Percentiles rank a stretch among this genome's conserved stretches.
phyloP scores from a whole-genome alignment of 2,888 invertebrate genomes.

The Drosophila siamana region DNA sequence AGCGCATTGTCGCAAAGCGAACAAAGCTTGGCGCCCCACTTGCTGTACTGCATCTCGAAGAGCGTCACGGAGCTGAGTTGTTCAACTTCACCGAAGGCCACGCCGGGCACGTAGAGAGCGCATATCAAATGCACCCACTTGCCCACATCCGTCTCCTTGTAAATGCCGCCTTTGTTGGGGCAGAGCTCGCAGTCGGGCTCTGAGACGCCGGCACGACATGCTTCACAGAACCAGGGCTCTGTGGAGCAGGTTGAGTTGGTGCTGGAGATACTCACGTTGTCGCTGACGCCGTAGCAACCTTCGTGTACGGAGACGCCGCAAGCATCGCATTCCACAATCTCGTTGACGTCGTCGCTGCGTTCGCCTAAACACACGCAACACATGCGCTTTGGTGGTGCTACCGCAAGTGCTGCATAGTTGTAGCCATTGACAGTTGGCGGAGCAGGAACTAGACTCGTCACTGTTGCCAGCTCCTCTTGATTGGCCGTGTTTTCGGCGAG shows the following conservation, averaged over 20 bases:
- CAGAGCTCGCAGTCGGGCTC: slow-evolving; percentile 98
- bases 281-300: slow-evolving; percentile 98
- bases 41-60: slow-evolving; percentile 98
- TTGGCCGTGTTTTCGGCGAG: slow-evolving; percentile 64
- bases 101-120: slow-evolving; percentile 98
- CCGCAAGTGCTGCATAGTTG: slow-evolving; percentile 44
- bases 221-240: slow-evolving; percentile 99
- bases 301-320: slow-evolving; percentile 99
- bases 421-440: slow-evolving; percentile 42
- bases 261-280: slow-evolving; percentile 95
- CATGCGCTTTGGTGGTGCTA: slow-evolving; percentile 90
- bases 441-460: slow-evolving; percentile 16
- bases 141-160: slow-evolving; percentile 98
- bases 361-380: slow-evolving; percentile 97
- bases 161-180: slow-evolving; percentile 96
- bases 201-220: slow-evolving; percentile 95
- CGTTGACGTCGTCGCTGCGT: slow-evolving; percentile 96
- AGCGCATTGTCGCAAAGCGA: slow-evolving; percentile 94
- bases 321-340: slow-evolving; percentile 98
- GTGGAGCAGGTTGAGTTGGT: slow-evolving; percentile 97
- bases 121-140: slow-evolving; percentile 99
- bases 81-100: slow-evolving; percentile 98
- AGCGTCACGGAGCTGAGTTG: slow-evolving; percentile 95
- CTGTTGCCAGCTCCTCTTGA: slow-evolving; percentile 6
- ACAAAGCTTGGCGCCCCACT: slow-evolving; percentile 98